These are phyloP conservation scores for Falco peregrinus DNA, from an alignment of 2,797 vertebrate genomes.

Conservation along the genomic window DNA sequence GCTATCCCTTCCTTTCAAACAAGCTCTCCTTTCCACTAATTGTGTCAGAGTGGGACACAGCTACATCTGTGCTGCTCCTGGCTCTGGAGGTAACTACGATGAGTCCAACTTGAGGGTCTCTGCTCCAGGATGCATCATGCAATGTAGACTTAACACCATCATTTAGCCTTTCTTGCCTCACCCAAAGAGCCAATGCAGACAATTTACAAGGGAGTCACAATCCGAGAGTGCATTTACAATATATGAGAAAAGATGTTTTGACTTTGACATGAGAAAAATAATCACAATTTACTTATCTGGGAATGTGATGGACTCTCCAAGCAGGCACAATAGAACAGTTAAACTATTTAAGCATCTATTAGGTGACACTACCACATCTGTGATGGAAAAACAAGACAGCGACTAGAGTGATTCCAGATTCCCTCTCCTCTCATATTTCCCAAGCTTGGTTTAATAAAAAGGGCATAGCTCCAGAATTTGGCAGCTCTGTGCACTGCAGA, in stretches of 20 bases:
- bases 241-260: neutral
- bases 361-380: neutral
- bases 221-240: neutral
- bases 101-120: neutral
- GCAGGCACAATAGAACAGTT: neutral
- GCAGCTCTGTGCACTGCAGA: neutral
- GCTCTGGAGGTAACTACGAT: neutral
- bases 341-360: neutral
- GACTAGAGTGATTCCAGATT: conserved; percentile 11
- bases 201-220: neutral
- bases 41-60: neutral
- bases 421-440: neutral
- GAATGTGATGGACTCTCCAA: neutral
- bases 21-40: neutral
- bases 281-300: neutral
- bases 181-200: neutral
- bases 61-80: neutral
- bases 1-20: neutral
- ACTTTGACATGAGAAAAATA: neutral
- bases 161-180: neutral
- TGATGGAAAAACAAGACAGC: neutral
- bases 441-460: neutral
- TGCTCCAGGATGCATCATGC: neutral
- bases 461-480: neutral
- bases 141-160: neutral